Conservation (phyloP, 1,140 invertebrate genomes). For the Asbolus verrucosus region DNA sequence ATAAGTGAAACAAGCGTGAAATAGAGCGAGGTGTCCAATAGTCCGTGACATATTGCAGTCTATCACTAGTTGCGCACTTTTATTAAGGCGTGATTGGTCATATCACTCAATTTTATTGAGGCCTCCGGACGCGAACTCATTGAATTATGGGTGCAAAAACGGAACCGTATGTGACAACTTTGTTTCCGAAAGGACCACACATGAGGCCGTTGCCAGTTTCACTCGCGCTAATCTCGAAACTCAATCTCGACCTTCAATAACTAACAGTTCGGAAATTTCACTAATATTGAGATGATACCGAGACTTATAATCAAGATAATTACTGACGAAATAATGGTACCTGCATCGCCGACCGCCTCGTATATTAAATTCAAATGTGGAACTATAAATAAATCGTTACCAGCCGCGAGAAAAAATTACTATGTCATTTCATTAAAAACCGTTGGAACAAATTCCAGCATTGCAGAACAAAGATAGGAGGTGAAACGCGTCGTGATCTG, state of each 20-base stretch:
- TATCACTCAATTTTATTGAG: constrained; percentile 40
- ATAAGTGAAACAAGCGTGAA: constrained; percentile 47
- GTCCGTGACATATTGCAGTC: constrained; percentile 48
- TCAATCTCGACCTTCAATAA: background rate
- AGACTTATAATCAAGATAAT: background rate
- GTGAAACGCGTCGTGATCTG: no score
- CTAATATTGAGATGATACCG: background rate
- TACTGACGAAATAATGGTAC: background rate
- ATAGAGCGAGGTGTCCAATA: constrained; percentile 50
- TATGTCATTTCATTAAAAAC: no score
- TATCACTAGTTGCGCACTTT: constrained; percentile 43
- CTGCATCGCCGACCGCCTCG: background rate
- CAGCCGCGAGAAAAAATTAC: background rate
- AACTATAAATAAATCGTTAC: background rate
- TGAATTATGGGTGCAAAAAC: constrained; percentile 25
- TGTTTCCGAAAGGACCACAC: background rate
- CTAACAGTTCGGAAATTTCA: background rate
- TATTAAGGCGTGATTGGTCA: constrained; percentile 44
- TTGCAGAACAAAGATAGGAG: no score
- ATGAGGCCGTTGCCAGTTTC: background rate
- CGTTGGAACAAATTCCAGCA: no score
- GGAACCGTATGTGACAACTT: constrained; percentile 2
- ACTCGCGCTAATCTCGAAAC: background rate
- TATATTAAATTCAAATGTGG: no score
- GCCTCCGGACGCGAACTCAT: constrained; percentile 10